A percentile compares a stretch with the other conserved stretches of the same genome.
phyloP scores from a whole-genome alignment of 1,140 invertebrate genomes.

The Drosophila asahinai region DNA sequence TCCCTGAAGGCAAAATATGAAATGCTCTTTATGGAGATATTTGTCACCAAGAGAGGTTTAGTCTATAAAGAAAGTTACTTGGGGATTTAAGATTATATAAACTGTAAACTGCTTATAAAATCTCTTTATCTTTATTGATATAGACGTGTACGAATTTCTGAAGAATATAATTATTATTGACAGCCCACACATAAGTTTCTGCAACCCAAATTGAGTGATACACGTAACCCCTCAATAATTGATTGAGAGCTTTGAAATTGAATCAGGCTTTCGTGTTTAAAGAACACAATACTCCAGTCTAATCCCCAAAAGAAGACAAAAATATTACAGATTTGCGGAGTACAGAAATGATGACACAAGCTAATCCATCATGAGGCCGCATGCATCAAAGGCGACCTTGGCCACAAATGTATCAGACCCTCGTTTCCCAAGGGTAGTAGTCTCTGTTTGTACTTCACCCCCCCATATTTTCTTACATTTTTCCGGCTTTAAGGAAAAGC shows the following conservation, averaged over 20 bases:
- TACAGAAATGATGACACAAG: slow-evolving; percentile 22
- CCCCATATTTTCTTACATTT: slow-evolving; percentile 12
- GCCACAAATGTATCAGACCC: slow-evolving; percentile 6
- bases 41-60: not conserved
- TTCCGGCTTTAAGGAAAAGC: slow-evolving; percentile 26
- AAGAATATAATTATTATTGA: not conserved
- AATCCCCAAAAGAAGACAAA: slow-evolving; percentile 24
- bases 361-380: slow-evolving; percentile 45
- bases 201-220: too few species aligned
- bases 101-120: not conserved
- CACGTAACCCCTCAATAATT: not conserved
- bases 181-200: not conserved
- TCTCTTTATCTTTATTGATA: too few species aligned
- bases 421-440: slow-evolving; percentile 29
- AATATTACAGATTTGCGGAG: slow-evolving; percentile 13
- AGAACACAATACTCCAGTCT: not conserved
- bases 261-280: not conserved
- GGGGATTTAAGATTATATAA: not conserved
- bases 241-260: slow-evolving; percentile 14
- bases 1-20: slow-evolving; percentile 5
- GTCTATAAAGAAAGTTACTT: too few species aligned
- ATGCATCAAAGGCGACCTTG: slow-evolving; percentile 29
- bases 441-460: slow-evolving; percentile 21
- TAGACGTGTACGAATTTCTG: not conserved
- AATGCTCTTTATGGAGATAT: slow-evolving; percentile 19